phyloP scores from a whole-genome alignment of 2,113 vertebrate species.

The Odontophorus gujanensis region DNA sequence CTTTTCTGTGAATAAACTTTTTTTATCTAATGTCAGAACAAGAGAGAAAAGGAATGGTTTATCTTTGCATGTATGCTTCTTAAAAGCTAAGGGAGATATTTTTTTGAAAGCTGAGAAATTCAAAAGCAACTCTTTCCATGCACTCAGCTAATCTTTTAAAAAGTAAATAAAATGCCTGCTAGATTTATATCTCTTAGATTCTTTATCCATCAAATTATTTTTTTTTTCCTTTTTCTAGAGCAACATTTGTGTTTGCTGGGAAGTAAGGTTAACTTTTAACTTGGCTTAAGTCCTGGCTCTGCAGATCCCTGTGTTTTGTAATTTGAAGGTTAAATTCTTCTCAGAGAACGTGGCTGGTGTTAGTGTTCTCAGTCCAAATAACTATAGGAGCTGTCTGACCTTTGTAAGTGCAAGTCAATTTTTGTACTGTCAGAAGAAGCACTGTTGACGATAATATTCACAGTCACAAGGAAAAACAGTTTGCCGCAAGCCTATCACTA shows the following conservation, averaged over 20 bases:
- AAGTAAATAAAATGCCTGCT: conserved; percentile 24
- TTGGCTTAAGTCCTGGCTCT: conserved; percentile 35
- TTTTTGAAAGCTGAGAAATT: conserved; percentile 35
- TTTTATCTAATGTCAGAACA: conserved; percentile 69
- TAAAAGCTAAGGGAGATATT: conserved; percentile 32
- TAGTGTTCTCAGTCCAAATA: conserved; percentile 63
- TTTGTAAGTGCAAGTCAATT: conserved; percentile 76
- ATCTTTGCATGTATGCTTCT: conserved; percentile 10
- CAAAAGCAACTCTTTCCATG: background rate
- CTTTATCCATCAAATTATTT: background rate
- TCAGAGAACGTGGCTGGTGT: conserved; percentile 60
- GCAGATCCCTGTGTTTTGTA: conserved; percentile 49
- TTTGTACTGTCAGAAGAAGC: conserved; percentile 60
- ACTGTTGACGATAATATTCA: conserved; percentile 58
- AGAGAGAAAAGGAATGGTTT: conserved; percentile 63
- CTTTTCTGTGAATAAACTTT: conserved; percentile 48
- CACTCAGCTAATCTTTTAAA: background rate
- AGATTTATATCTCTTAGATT: background rate
- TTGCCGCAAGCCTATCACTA: conserved; percentile 68
- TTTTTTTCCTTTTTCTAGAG: background rate
- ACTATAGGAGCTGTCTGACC: conserved; percentile 73
- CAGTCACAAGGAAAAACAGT: conserved; percentile 51
- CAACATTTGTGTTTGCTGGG: conserved; percentile 40
- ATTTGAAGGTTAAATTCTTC: conserved; percentile 74
- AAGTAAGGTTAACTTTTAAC: conserved; percentile 32